phyloP scores from a whole-genome alignment of 35 echinoderm and acorn worm genomes.

The Heliocidaris erythrogramma region DNA sequence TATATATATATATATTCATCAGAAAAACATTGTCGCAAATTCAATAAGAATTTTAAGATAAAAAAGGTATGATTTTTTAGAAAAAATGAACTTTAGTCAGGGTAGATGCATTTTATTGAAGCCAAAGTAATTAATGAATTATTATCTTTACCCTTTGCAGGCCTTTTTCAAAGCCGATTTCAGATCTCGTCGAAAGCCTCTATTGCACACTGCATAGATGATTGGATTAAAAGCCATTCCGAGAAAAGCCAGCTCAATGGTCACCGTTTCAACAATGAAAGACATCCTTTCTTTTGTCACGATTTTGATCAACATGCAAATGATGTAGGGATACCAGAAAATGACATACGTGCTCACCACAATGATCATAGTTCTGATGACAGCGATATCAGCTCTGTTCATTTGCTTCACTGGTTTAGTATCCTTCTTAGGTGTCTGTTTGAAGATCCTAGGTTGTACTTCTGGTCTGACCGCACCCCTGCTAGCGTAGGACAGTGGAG shows the following conservation, averaged over 20 bases:
- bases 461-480: not conserved
- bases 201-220: not conserved
- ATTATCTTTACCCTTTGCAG: not conserved
- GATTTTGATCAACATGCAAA: not conserved
- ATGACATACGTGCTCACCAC: slow-evolving; percentile 3
- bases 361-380: slow-evolving; percentile 17
- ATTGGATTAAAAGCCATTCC: slow-evolving; percentile 1
- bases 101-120: not conserved
- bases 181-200: not conserved
- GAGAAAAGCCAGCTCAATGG: not conserved
- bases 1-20: not conserved
- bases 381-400: slow-evolving; percentile 5
- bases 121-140: not conserved
- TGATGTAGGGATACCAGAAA: slow-evolving; percentile 18
- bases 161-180: not conserved
- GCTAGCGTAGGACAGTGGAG: not conserved
- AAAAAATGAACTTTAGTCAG: not conserved
- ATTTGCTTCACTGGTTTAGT: not conserved
- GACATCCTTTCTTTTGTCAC: not conserved
- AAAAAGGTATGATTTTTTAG: no score
- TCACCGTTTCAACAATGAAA: not conserved
- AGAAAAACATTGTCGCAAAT: not conserved
- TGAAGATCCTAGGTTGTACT: not conserved
- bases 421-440: not conserved
- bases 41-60: no score